Evolutionary conservation across 2,113 vertebrate species (phyloP), one percentile per base, ranked within the genome.

Genomic region (Calypte anna): DNA sequence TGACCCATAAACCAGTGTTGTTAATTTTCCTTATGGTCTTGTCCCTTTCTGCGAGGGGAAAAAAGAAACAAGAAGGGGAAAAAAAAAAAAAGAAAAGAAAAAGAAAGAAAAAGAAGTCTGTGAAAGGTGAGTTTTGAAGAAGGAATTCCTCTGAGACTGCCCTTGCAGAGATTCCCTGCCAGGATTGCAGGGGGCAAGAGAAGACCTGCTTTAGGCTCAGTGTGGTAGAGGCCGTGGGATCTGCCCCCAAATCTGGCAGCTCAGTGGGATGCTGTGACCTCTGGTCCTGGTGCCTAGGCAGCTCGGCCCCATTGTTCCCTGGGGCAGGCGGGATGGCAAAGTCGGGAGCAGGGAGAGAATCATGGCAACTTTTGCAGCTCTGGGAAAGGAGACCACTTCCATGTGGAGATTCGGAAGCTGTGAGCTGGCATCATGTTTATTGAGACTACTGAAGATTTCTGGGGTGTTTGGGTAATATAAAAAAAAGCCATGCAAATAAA

Each of bases 221-320:
- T 68, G 86, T 2, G 3, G 74, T 20, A 84, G 90, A 76, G 92
- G 96, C 94, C 90, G 88, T 96, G 93, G 95, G 96, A 96, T 96
- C 88, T 96, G 95, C 94, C 91, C 94, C 90, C 75, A 73, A 62
- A 86, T 91, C 94, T 88, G 85, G 90, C 82, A 48, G 88, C 88
- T 83, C 87, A 1, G 90, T 91, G 91, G 95, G 91, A 77, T 13
- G 79, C 91, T 7, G 2, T 76, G 96, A 96, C 96, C 96, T 82
- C 79, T 92, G 76, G 59, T 91, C 94, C 95, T 66, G 81, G 85
- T 0, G 69, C 91, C 90, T 90, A 51, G 94, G 87, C 89, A 88
- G 91, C 78, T 89, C 43, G 14, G 72, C 82, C 54, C 90, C 93
- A 93, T 94, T 96, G 96, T 96, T 96, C 88, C 67, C 1, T 0